Conservation (phyloP, 2,888 invertebrate species). For the Noctua janthe region DNA sequence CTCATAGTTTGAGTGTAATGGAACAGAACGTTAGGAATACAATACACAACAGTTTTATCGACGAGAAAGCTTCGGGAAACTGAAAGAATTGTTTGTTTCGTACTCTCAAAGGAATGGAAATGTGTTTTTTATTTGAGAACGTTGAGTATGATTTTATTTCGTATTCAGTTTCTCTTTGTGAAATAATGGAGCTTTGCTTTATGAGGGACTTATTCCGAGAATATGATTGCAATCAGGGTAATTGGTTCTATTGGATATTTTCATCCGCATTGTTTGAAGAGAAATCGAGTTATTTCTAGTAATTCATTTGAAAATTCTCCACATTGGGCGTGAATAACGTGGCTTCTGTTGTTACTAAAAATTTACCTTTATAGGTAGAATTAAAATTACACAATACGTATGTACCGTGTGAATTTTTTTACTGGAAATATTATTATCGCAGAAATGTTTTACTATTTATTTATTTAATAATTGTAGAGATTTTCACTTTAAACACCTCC, state of each 20-base stretch:
- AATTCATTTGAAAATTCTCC: background rate
- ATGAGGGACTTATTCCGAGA: constrained; percentile 20
- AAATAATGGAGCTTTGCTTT: constrained; percentile 2
- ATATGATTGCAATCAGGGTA: background rate
- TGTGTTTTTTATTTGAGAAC: constrained; percentile 15
- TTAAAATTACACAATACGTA: background rate
- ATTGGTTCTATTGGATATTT: constrained; percentile 3
- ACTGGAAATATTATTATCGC: background rate
- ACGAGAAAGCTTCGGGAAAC: constrained; percentile 19
- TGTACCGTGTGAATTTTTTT: background rate
- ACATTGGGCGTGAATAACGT: background rate
- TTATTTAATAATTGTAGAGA: no score
- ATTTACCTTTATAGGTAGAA: background rate
- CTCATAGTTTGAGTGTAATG: constrained; percentile 29
- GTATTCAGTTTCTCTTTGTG: constrained; percentile 7
- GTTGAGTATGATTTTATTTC: constrained; percentile 25
- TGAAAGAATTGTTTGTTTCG: constrained; percentile 20
- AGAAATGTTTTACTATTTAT: no score
- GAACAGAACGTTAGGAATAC: constrained; percentile 6
- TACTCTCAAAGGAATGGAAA: constrained; percentile 34
- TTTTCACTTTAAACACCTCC: no score
- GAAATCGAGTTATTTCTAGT: background rate
- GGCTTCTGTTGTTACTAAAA: background rate
- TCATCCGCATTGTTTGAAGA: background rate
- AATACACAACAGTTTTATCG: constrained; percentile 30